phyloP scores from a whole-genome alignment of 2,113 vertebrate genomes.

The Cebus imitator region DNA sequence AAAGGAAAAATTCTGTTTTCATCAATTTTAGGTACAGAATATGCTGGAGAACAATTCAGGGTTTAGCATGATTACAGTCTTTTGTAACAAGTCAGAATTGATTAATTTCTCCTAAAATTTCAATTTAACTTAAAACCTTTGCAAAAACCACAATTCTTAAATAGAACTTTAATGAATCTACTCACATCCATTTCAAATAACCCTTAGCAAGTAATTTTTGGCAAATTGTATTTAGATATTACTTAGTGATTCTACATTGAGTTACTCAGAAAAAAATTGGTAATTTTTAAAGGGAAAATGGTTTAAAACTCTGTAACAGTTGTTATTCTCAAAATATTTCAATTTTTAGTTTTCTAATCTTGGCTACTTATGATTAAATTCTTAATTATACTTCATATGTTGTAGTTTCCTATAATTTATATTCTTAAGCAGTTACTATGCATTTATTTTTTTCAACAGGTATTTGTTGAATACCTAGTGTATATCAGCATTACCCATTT shows the following conservation, averaged over 20 bases:
- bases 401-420: background rate
- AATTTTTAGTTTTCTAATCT: background rate
- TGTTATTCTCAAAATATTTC: background rate
- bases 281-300: background rate
- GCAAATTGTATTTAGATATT: background rate
- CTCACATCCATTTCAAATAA: background rate
- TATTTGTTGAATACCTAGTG: background rate
- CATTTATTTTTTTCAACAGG: background rate
- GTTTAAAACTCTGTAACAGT: background rate
- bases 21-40: conserved; percentile 16
- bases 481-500: background rate
- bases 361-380: background rate
- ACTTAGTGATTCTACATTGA: background rate
- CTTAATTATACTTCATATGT: background rate
- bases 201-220: background rate
- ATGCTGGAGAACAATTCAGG: background rate
- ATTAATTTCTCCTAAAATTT: conserved; percentile 16
- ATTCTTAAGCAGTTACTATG: background rate
- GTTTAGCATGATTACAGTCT: background rate
- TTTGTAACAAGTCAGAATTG: background rate
- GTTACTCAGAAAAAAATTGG: background rate
- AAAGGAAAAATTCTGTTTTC: background rate
- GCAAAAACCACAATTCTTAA: background rate
- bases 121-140: background rate
- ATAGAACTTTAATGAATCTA: background rate